Evolutionary conservation across 2,113 vertebrate species (phyloP).

Genomic region (Chamaetylas fuelleborni): DNA sequence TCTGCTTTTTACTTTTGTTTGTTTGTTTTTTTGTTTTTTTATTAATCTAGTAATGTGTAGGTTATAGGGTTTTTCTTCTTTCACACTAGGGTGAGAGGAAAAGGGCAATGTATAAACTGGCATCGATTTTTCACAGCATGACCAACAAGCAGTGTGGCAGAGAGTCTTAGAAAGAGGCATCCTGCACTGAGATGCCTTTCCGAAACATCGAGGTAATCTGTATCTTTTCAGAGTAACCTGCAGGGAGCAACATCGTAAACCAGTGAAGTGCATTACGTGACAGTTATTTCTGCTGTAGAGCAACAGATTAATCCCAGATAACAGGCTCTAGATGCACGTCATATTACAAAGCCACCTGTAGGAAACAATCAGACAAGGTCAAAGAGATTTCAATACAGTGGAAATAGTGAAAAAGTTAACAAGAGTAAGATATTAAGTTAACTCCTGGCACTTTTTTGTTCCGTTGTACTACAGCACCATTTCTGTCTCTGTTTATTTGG

Average conservation of each 20-base stretch:
- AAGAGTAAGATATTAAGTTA: neutral
- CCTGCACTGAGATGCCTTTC: neutral
- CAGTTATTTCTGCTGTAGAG: constrained; percentile 6
- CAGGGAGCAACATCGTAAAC: constrained; percentile 20
- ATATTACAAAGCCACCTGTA: neutral
- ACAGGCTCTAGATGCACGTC: neutral
- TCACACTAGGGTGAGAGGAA: neutral
- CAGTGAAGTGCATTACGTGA: constrained; percentile 19
- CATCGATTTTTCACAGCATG: constrained; percentile 21
- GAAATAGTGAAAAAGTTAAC: neutral
- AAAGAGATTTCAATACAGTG: neutral
- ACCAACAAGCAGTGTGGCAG: neutral
- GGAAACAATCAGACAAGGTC: neutral
- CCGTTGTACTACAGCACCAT: neutral
- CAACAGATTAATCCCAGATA: constrained; percentile 48
- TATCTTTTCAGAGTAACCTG: constrained; percentile 31
- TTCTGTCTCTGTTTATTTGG: neutral
- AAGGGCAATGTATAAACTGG: neutral
- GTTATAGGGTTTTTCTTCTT: neutral
- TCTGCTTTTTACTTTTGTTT: neutral
- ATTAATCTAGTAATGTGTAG: neutral
- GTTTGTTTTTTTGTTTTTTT: accelerated
- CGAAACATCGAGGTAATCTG: constrained; percentile 35
- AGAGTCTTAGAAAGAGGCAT: neutral
- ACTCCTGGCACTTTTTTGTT: neutral